phyloP scores from a whole-genome alignment of 23 tunicate genomes.

The Botrylloides violaceus region DNA sequence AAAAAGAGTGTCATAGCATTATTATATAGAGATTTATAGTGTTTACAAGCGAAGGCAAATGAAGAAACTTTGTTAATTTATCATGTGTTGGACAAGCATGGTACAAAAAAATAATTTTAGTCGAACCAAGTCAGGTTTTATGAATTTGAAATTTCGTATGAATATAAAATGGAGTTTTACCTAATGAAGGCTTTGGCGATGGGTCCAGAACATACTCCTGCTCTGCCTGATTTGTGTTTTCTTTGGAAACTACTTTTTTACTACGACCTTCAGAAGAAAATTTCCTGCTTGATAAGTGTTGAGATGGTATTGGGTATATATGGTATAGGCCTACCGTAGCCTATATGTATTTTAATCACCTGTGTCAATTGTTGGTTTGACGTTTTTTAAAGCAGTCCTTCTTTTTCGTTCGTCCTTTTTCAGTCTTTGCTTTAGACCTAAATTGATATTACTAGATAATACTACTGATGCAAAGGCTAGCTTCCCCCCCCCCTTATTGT shows the following conservation, averaged over 20 bases:
- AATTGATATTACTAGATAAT: too few species aligned
- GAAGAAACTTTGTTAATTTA: neutral
- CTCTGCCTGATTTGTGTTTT: slow-evolving; percentile 10
- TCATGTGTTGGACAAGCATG: neutral
- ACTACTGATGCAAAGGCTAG: too few species aligned
- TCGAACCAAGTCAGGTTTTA: too few species aligned
- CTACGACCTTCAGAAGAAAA: too few species aligned
- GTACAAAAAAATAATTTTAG: neutral
- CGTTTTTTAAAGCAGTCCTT: slow-evolving; percentile 46
- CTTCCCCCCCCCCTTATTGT: too few species aligned
- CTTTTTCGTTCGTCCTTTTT: slow-evolving; percentile 46
- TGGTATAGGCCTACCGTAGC: neutral
- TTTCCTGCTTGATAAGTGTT: neutral
- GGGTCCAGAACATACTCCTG: slow-evolving; percentile 76
- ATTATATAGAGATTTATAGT: neutral
- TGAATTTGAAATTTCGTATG: too few species aligned
- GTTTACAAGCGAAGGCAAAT: neutral
- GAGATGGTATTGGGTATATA: neutral
- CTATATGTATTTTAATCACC: slow-evolving; percentile 24
- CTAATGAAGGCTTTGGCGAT: slow-evolving; percentile 64
- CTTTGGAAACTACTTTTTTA: neutral
- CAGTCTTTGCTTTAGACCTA: slow-evolving; percentile 31
- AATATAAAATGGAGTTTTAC: too few species aligned
- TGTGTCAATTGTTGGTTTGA: slow-evolving; percentile 70
- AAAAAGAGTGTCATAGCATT: neutral